phyloP scores from a whole-genome alignment of 2,888 invertebrate species.

The Hypomecis atomaria region DNA sequence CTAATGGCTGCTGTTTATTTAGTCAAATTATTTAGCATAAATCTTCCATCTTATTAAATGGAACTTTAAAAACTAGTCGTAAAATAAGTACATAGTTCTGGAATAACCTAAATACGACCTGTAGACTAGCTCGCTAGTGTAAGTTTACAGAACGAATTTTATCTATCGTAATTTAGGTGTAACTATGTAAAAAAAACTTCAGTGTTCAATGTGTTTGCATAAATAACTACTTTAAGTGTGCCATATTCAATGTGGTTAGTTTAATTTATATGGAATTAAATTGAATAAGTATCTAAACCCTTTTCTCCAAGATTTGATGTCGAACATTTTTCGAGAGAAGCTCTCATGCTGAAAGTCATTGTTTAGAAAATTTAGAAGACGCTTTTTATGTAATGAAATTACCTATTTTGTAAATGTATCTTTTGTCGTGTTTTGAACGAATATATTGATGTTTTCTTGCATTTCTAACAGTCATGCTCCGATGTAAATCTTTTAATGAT shows the following conservation, averaged over 20 bases:
- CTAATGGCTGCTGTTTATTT: slow-evolving; percentile 32
- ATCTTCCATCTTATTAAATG: slow-evolving; percentile 46
- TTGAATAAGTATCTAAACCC: slow-evolving; percentile 9
- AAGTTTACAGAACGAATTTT: slow-evolving; percentile 51
- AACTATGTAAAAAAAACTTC: slow-evolving; percentile 29
- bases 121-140: slow-evolving; percentile 44
- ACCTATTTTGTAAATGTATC: slow-evolving; percentile 47
- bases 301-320: slow-evolving; percentile 20
- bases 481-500: slow-evolving; percentile 23
- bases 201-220: slow-evolving; percentile 40
- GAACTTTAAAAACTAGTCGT: slow-evolving; percentile 54
- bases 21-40: slow-evolving; percentile 51
- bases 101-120: slow-evolving; percentile 22
- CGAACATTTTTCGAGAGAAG: slow-evolving; percentile 44
- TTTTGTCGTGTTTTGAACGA: slow-evolving; percentile 61
- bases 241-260: slow-evolving; percentile 57
- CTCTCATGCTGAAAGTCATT: slow-evolving; percentile 40
- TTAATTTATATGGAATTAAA: slow-evolving; percentile 33
- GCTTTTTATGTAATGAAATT: slow-evolving; percentile 58
- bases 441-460: slow-evolving; percentile 41
- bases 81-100: slow-evolving; percentile 50
- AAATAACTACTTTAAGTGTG: slow-evolving; percentile 46
- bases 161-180: slow-evolving; percentile 23
- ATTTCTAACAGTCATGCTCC: slow-evolving; percentile 25
- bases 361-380: slow-evolving; percentile 29